A percentile compares a stretch with the other conserved stretches of the same genome.
These are phyloP conservation scores for Aegypius monachus DNA, from an alignment of 2,113 vertebrate species.

Conservation along the genomic window DNA sequence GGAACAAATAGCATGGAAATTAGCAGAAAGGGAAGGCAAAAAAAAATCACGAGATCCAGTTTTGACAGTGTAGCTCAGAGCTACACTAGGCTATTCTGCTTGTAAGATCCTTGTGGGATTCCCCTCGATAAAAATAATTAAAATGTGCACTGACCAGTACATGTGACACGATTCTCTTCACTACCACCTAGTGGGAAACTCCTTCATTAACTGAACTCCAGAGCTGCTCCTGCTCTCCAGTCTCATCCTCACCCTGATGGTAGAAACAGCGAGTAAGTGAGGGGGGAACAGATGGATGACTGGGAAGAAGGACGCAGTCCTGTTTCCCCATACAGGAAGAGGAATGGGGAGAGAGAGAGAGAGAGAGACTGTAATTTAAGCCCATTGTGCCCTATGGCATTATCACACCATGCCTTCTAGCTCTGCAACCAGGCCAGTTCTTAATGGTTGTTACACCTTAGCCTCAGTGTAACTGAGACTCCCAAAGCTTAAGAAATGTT, in stretches of 20 bases:
- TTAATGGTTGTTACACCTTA: background rate
- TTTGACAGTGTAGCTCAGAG: background rate
- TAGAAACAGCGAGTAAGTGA: background rate
- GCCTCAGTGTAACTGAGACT: background rate
- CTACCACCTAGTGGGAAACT: slow-evolving; percentile 54
- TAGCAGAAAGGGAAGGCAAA: background rate
- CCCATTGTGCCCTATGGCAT: background rate
- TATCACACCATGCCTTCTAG: background rate
- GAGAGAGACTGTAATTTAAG: background rate
- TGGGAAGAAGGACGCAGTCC: background rate
- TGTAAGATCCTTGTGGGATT: background rate
- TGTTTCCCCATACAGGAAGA: background rate
- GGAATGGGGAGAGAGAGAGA: background rate
- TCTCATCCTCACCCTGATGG: background rate
- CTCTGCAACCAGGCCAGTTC: background rate
- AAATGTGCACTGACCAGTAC: background rate
- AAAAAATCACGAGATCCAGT: background rate
- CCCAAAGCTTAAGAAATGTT: background rate
- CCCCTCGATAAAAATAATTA: background rate
- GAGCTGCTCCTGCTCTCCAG: background rate
- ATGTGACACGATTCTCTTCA: background rate
- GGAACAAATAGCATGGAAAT: background rate
- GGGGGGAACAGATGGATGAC: background rate
- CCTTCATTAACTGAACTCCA: background rate
- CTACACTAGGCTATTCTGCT: background rate